These are phyloP conservation scores for Sebastes hubbsi DNA, from an alignment of 2,797 vertebrate species.

Conservation along the genomic window DNA sequence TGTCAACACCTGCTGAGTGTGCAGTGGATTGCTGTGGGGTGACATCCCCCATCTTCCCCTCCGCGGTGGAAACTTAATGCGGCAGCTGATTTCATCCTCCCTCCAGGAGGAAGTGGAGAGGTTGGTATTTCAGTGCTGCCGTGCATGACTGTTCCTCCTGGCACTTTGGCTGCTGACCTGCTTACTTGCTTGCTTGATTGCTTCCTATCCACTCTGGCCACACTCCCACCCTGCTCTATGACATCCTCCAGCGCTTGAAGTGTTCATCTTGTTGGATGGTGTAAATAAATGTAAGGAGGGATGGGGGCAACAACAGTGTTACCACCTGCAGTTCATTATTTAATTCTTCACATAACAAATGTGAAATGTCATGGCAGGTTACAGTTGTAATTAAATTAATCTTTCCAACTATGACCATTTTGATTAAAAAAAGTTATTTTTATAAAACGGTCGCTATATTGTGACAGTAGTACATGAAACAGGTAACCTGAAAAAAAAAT, in stretches of 20 bases:
- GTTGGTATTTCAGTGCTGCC: slow-evolving; percentile 45
- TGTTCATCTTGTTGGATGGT: neutral
- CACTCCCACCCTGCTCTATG: slow-evolving; percentile 13
- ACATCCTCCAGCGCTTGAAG: slow-evolving; percentile 3
- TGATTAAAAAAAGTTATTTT: neutral
- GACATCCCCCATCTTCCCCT: slow-evolving; percentile 68
- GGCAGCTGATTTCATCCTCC: slow-evolving; percentile 84
- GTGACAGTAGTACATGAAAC: no score
- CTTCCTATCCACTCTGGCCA: slow-evolving; percentile 27
- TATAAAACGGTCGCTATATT: no score
- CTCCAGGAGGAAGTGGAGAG: slow-evolving; percentile 73
- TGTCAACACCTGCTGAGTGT: slow-evolving; percentile 89
- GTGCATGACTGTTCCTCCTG: slow-evolving; percentile 49
- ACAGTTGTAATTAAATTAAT: neutral
- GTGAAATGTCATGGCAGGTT: no score
- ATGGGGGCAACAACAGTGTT: neutral
- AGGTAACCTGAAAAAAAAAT: no score
- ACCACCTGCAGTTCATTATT: neutral
- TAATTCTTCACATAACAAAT: neutral
- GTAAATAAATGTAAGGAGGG: neutral
- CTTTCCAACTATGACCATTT: neutral
- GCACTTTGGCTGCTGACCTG: slow-evolving; percentile 54
- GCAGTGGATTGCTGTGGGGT: slow-evolving; percentile 84
- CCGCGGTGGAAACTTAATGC: slow-evolving; percentile 86
- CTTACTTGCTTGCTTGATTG: slow-evolving; percentile 46